Conservation (phyloP, 2,113 vertebrate species). For the Motacilla alba region DNA sequence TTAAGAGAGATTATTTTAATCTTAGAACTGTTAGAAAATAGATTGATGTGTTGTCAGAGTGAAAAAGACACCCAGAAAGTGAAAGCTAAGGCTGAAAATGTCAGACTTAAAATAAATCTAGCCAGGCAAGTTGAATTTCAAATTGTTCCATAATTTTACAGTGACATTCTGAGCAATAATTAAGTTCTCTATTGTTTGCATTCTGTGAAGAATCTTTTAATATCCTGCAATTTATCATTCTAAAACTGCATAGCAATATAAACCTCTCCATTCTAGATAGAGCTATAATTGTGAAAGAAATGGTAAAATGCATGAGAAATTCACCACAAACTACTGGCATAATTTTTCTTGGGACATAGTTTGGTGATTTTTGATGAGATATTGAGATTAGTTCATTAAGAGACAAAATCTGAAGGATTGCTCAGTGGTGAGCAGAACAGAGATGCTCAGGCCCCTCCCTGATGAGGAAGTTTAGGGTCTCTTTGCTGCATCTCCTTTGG, state of each 20-base stretch:
- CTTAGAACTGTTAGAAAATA: conserved; percentile 44
- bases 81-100: conserved; percentile 51
- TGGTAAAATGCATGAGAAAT: conserved; percentile 14
- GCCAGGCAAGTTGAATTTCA: conserved; percentile 44
- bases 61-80: conserved; percentile 28
- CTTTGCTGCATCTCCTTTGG: not conserved
- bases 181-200: conserved; percentile 55
- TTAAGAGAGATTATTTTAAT: conserved; percentile 26
- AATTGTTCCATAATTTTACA: conserved; percentile 36
- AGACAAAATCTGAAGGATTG: not conserved
- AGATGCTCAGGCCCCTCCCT: not conserved
- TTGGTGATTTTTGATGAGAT: not conserved
- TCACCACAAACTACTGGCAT: not conserved
- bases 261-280: conserved; percentile 1
- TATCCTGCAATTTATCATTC: conserved; percentile 52
- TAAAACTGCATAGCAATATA: conserved; percentile 23
- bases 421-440: not conserved
- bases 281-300: conserved; percentile 20
- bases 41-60: conserved; percentile 55
- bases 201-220: conserved; percentile 48
- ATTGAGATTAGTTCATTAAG: not conserved
- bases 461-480: not conserved
- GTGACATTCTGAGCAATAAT: conserved; percentile 48
- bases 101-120: conserved; percentile 66
- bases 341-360: not conserved